These are phyloP conservation scores for Corynorhinus townsendii DNA, from an alignment of 2,113 vertebrate species.

Conservation along the genomic window DNA sequence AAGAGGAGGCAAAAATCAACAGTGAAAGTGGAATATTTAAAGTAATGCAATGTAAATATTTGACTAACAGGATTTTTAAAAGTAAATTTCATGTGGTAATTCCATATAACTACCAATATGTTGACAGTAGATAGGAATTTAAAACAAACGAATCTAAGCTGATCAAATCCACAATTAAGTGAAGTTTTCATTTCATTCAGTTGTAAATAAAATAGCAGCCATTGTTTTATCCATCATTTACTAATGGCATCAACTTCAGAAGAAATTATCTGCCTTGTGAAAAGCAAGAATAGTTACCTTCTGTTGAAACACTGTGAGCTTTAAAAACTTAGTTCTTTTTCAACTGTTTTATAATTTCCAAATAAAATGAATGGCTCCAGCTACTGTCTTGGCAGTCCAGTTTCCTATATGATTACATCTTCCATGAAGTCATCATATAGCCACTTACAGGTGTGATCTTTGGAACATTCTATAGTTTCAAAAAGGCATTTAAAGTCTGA, in stretches of 20 bases:
- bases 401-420: constrained; percentile 56
- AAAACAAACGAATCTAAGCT: constrained; percentile 25
- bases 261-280: constrained; percentile 25
- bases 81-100: not conserved
- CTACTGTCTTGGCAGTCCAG: not conserved
- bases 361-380: constrained; percentile 42
- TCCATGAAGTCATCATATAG: constrained; percentile 84
- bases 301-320: constrained; percentile 27
- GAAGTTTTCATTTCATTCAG: not conserved
- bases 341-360: constrained; percentile 52
- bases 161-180: constrained; percentile 2
- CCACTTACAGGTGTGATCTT: constrained; percentile 85
- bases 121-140: not conserved
- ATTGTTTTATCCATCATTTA: not conserved
- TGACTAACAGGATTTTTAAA: not conserved
- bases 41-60: not conserved
- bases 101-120: not conserved
- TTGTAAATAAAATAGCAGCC: constrained; percentile 11
- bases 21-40: constrained; percentile 10
- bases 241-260: not conserved
- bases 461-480: constrained; percentile 85
- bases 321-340: constrained; percentile 54
- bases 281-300: constrained; percentile 34
- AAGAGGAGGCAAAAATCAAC: not conserved
- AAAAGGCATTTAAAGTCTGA: constrained; percentile 89